A percentile compares a stretch with the other conserved stretches of the same genome.
phyloP scores from a whole-genome alignment of 2,888 invertebrate species.

The Dicranocentrus wangi region DNA sequence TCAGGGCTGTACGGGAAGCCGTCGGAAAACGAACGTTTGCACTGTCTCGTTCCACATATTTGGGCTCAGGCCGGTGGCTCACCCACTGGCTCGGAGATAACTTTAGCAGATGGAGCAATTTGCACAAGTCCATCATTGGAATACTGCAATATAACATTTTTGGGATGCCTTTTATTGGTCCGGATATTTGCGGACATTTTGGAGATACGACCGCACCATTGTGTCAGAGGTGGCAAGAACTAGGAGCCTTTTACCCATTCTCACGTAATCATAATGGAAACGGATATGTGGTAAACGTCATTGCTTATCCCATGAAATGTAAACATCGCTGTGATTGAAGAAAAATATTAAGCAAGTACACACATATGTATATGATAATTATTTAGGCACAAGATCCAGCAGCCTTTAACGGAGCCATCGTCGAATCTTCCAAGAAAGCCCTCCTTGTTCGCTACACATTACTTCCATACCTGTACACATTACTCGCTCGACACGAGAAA shows the following conservation, averaged over 20 bases:
- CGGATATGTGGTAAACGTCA: not conserved
- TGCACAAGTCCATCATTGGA: slow-evolving; percentile 84
- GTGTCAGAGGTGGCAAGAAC: slow-evolving; percentile 76
- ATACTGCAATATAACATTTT: slow-evolving; percentile 76
- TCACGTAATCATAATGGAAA: slow-evolving; percentile 69
- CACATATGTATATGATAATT: too few species aligned
- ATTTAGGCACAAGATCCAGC: slow-evolving; percentile 52
- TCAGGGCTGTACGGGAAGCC: slow-evolving; percentile 81
- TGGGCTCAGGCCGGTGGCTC: slow-evolving; percentile 80
- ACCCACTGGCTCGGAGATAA: slow-evolving; percentile 92
- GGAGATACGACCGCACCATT: slow-evolving; percentile 74
- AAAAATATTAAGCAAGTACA: too few species aligned
- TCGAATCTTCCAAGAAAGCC: slow-evolving; percentile 74
- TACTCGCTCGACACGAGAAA: slow-evolving; percentile 79
- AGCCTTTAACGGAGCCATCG: slow-evolving; percentile 74
- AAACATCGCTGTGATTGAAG: too few species aligned
- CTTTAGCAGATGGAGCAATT: slow-evolving; percentile 84
- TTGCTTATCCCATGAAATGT: too few species aligned
- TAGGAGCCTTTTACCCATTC: slow-evolving; percentile 76
- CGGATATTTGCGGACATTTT: slow-evolving; percentile 88
- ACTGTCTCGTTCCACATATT: slow-evolving; percentile 85
- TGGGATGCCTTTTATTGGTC: slow-evolving; percentile 74
- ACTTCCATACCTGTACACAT: slow-evolving; percentile 76
- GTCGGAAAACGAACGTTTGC: slow-evolving; percentile 84
- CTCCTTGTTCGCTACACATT: slow-evolving; percentile 74